phyloP scores from a whole-genome alignment of 2,797 vertebrate species.

The Acrossocheilus wenchowensis region DNA sequence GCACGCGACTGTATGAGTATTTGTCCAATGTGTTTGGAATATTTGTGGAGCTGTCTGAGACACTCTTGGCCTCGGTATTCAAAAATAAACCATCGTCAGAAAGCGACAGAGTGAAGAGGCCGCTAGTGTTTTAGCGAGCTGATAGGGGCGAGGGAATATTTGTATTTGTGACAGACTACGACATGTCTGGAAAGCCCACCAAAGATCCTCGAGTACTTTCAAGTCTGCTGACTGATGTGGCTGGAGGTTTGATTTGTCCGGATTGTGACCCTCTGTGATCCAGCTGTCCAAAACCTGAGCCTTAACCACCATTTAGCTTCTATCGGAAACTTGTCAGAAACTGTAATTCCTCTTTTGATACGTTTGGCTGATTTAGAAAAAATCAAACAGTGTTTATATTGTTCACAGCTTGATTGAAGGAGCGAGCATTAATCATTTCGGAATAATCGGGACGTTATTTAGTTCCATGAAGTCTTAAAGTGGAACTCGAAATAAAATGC shows the following conservation, averaged over 20 bases:
- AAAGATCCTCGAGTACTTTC: not conserved
- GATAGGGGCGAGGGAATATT: conserved; percentile 11
- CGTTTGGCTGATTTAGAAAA: not conserved
- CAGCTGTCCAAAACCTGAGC: not conserved
- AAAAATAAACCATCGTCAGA: conserved; percentile 53
- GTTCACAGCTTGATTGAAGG: conserved; percentile 10
- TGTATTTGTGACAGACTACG: not conserved
- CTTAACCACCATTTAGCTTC: not conserved
- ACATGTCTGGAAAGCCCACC: conserved; percentile 21
- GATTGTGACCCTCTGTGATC: not conserved
- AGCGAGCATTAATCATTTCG: not conserved
- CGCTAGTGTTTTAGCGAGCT: not conserved
- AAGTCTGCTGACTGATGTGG: not conserved
- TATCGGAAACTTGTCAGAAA: not conserved
- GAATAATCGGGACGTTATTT: not conserved
- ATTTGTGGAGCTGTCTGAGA: conserved; percentile 60
- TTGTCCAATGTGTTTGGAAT: conserved; percentile 61
- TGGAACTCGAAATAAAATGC: conserved; percentile 6
- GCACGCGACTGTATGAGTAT: conserved; percentile 44
- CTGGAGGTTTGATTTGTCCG: not conserved
- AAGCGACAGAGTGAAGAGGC: conserved; percentile 3
- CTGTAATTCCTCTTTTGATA: not conserved
- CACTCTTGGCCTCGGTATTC: conserved; percentile 60
- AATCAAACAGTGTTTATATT: conserved; percentile 1
- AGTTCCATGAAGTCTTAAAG: not conserved